Base-by-base conservation (phyloP, 1,140 invertebrate genomes). In the Bicyclus anynana region DNA sequence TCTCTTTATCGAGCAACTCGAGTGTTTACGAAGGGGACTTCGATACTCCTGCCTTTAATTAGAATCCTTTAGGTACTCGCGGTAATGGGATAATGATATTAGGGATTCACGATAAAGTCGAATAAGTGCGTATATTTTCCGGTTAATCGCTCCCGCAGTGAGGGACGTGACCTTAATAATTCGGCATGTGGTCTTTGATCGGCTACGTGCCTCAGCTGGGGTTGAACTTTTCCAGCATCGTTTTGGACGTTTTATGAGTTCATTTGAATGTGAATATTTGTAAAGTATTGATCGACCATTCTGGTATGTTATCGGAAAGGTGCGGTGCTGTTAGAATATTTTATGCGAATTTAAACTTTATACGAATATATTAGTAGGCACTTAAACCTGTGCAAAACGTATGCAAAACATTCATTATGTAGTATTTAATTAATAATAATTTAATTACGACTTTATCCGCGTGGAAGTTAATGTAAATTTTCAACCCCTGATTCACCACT, bases 101-200 rank as follows among this genome's bases (percentile, higher is more conserved):
- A 48, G 44, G 26, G 40, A 12, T 44, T 44, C 38, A 20, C 44
- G 29, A 47, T 42, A 50, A 57, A 50, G 21, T 44, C 20, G 14
- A 7, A 38, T 20, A 17, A 57, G 27, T 46, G 33, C 47, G n/a
- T 51, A 57, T 44, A 51, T 44, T 33, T 50, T 20, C 26, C 35
- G 40, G 27, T 35, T 51, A 57, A 51, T 50, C 23, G 37, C n/a
- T 20, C 53, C 27, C 44, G 7, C n/a, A 37, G 53, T 23, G 12
- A 46, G 47, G 54, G 54, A 27, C 48, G 48, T 51, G 48, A 44
- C 48, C 55, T 50, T 51, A 44, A 44, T 51, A 40, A 57, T 57
- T 57, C 14, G 23, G 16, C 17, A 51, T 44, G 18, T 35, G 35
- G 18, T 51, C 20, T 57, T 51, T 57, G 55, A 51, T 50, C 35